Evolutionary conservation across 2,797 vertebrate genomes (phyloP), one percentile per base, ranked within the genome.

Genomic region (Lacerta viridis): DNA sequence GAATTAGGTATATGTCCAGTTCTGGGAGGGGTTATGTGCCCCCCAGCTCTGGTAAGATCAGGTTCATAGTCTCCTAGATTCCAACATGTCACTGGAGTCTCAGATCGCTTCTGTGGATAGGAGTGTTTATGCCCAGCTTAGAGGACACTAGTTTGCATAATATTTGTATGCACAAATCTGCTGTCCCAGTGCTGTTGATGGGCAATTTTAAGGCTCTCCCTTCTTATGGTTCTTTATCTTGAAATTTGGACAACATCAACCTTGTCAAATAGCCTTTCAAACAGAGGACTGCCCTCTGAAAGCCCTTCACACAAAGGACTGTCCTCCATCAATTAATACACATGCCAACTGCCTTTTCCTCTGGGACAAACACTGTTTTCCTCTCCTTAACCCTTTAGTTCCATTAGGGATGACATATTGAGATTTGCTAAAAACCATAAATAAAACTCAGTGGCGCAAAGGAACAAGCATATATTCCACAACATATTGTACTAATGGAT

Each of bases 381-480:
- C 25, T 18, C n/a, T n/a, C 59, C 20, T n/a, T 0, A 0, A 8
- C 82, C 46, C 72, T 17, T 1, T 23, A 59, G 66, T 29, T 25
- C 36, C 18, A 66, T 83, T 46, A 23, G 10, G 46, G 36, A 59
- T 43, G 66, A 61, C 41, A 55, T 2, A 39, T 71, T 27, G 43
- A 82, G 29, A 61, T 29, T 80, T 80, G 33, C 69, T 86, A 83
- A 86, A 86, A 27, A 71, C 84, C 8, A 10, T 36, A 36, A 9
- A 29, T 8, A 41, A 80, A 64, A 79, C 11, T 25, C 27, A 39
- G 23, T 25, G 20, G 33, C 18, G 36, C 23, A 50, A 79, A 50
- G 36, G 15, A 39, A 8, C 10, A n/a, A 59, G 46, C 29, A 8
- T 46, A 83, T 84, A 87, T 84, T 78, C 7, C 27, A 43, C 59